Evolutionary conservation across 2,113 vertebrate species (phyloP).

Genomic region (Proteles cristata): DNA sequence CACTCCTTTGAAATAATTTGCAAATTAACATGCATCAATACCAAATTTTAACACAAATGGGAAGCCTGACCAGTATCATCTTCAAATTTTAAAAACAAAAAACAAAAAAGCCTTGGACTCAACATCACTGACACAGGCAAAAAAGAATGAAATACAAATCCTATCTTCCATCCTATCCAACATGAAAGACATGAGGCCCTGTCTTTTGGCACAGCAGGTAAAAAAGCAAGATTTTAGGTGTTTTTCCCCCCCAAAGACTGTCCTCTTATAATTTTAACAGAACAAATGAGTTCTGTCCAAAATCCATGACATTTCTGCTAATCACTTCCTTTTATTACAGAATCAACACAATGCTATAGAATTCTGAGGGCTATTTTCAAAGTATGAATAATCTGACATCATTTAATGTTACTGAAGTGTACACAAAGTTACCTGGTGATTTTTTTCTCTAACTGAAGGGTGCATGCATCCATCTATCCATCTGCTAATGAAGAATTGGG

Average conservation of each 20-base stretch:
- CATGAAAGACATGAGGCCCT: neutral
- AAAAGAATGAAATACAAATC: neutral
- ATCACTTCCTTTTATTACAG: constrained; percentile 34
- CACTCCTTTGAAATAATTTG: neutral
- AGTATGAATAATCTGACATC: neutral
- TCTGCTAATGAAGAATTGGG: neutral
- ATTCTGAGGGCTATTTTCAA: constrained; percentile 42
- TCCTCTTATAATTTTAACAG: neutral
- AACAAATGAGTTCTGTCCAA: constrained; percentile 54
- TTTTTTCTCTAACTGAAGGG: neutral
- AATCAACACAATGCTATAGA: neutral
- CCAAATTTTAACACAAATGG: neutral
- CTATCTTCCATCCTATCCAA: neutral
- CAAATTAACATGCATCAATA: neutral
- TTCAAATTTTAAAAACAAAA: neutral
- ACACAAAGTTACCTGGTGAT: constrained; percentile 25
- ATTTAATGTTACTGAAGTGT: constrained; percentile 6
- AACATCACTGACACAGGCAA: neutral
- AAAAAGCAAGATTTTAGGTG: neutral
- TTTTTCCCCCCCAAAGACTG: constrained; percentile 41
- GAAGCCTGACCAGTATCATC: neutral
- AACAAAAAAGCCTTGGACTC: neutral
- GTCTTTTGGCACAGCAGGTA: neutral
- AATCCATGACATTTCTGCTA: constrained; percentile 53
- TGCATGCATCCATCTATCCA: neutral